Base-by-base conservation (phyloP, 2,888 invertebrate genomes). In the Theretra japonica region DNA sequence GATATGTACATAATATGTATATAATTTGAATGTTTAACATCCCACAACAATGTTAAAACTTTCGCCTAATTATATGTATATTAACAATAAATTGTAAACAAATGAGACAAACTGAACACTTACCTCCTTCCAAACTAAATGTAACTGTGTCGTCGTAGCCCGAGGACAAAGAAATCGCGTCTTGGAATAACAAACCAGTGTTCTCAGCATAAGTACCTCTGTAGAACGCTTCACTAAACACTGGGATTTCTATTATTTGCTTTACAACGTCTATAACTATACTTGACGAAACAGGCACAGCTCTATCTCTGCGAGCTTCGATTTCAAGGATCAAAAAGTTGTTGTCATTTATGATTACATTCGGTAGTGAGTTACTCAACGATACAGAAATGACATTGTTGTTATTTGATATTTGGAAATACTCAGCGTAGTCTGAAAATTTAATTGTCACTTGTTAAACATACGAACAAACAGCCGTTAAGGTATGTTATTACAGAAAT, bases 321-420 rank as follows among this genome's bases (percentile, higher is more conserved):
- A 93, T 72, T 74, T 89, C 86, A 33, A 93, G 76, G n/a, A 88
- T 75, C 75, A 93, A 79, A 73, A 87, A 87, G 56, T 81, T 77
- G 28, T 82, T 79, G 58, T 77, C 76, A 70, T 79, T 75, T 30
- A 84, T 62, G 15, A 84, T 74, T 71, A 86, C 85, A 11, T 70
- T 57, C 11, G 86, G 82, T 69, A 84, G 72, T n/a, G 78, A 56
- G 28, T 74, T 76, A n/a, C 69, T 17, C 17, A 79, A 71, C 19
- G 80, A 74, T 69, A 91, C 72, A 50, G 77, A 77, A 28, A 88
- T 65, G 23, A 77, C 70, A 53, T 88, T 86, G 7, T 79, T 73
- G 28, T 28, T 73, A 33, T 75, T 75, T 8, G 78, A 71, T 48
- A 85, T 7, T 17, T 68, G 53, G 73, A 90, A 91, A 74, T 83